Evolutionary conservation across 2,113 vertebrate genomes (phyloP).

Genomic region (Scomber japonicus): DNA sequence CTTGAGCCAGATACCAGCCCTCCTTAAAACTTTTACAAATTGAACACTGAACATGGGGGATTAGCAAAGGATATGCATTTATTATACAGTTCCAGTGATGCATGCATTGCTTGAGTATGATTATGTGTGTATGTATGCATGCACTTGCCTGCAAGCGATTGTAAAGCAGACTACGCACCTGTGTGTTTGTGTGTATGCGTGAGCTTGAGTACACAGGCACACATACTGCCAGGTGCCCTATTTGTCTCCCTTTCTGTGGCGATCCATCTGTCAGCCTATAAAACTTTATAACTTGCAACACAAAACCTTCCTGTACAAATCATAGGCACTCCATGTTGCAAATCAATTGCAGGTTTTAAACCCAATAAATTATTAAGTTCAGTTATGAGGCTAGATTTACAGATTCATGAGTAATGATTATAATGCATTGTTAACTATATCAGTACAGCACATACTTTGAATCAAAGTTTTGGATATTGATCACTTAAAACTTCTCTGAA

Average conservation of each 20-base stretch:
- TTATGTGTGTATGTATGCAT: not conserved
- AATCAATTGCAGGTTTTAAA: conserved; percentile 54
- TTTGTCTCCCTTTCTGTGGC: conserved; percentile 32
- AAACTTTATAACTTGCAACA: conserved; percentile 49
- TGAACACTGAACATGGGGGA: not conserved
- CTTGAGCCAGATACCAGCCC: not conserved
- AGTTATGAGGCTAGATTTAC: conserved; percentile 29
- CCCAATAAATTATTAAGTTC: conserved; percentile 57
- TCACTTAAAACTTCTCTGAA: conserved; percentile 5
- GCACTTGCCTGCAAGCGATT: not conserved
- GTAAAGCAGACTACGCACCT: not conserved
- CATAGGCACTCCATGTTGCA: conserved; percentile 41
- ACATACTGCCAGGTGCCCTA: conserved; percentile 46
- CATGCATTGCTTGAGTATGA: not conserved
- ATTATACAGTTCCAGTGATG: not conserved
- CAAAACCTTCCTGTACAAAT: conserved; percentile 45
- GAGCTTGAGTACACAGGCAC: not conserved
- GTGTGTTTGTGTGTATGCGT: not conserved
- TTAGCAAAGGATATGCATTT: conserved; percentile 4
- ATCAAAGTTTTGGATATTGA: conserved; percentile 17
- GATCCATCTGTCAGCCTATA: conserved; percentile 56
- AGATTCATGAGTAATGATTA: conserved; percentile 37
- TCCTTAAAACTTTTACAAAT: not conserved
- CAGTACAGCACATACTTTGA: conserved; percentile 12
- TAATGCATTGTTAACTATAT: conserved; percentile 30